Evolutionary conservation across 2,113 vertebrate species (phyloP).

Genomic region (Chelonoidis abingdonii): DNA sequence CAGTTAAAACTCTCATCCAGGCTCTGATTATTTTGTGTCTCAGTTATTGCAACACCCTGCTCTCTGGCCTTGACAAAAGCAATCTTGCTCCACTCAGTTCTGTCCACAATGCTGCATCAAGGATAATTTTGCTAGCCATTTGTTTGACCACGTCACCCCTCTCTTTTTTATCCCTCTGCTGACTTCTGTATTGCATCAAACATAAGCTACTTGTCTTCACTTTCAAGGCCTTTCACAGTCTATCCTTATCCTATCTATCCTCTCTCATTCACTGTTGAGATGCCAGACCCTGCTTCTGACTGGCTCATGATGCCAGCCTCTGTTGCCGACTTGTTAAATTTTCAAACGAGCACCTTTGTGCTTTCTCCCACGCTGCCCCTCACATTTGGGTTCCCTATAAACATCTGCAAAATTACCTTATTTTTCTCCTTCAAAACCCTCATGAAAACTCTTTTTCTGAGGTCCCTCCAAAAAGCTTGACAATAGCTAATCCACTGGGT

Average conservation of each 20-base stretch:
- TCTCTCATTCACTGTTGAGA: neutral
- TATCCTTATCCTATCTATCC: neutral
- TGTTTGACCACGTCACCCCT: neutral
- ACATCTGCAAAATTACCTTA: neutral
- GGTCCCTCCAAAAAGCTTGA: neutral
- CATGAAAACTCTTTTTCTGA: neutral
- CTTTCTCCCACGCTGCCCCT: neutral
- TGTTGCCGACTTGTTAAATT: neutral
- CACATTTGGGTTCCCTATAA: neutral
- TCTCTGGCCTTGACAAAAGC: neutral
- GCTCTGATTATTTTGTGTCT: neutral
- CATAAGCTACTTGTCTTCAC: no score
- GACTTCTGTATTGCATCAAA: neutral
- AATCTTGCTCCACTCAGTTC: no score
- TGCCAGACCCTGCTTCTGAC: no score
- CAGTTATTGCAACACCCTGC: neutral
- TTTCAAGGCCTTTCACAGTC: no score
- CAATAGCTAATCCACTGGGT: neutral
- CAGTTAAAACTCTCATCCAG: neutral
- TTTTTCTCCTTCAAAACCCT: neutral
- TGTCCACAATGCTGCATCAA: neutral
- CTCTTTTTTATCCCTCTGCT: neutral
- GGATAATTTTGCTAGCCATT: accelerated
- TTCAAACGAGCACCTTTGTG: neutral
- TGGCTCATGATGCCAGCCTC: no score